Conservation (phyloP, 2,113 vertebrate genomes). For the Aegypius monachus region DNA sequence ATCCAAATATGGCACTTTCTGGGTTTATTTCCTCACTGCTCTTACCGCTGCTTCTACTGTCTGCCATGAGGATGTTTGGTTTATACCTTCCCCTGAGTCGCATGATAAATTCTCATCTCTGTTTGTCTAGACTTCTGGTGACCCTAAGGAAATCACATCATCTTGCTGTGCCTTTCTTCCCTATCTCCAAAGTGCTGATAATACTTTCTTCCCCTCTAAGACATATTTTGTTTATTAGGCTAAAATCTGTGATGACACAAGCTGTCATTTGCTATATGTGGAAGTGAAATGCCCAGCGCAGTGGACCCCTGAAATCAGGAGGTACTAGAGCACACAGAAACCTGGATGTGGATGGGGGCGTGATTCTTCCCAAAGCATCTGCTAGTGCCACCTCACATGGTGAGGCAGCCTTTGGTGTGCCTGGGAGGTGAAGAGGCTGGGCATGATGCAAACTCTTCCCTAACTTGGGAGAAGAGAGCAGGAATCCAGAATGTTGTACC, state of each 20-base stretch:
- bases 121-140: background rate
- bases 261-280: background rate
- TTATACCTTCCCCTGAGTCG: background rate
- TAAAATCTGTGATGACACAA: background rate
- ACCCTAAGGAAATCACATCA: background rate
- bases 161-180: background rate
- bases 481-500: background rate
- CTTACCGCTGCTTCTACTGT: background rate
- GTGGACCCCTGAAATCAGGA: background rate
- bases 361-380: background rate
- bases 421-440: background rate
- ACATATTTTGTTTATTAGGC: background rate
- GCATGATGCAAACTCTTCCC: background rate
- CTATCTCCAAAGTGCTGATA: background rate
- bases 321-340: background rate
- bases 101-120: background rate
- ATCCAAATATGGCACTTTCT: background rate
- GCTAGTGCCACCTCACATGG: background rate
- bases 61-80: accelerated
- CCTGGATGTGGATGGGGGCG: background rate
- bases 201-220: background rate
- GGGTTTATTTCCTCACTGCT: background rate
- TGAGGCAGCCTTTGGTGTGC: background rate
- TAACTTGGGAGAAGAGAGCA: background rate
- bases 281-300: background rate